Base-by-base conservation (phyloP, 2,113 vertebrate genomes). In the Phocoena sinus region DNA sequence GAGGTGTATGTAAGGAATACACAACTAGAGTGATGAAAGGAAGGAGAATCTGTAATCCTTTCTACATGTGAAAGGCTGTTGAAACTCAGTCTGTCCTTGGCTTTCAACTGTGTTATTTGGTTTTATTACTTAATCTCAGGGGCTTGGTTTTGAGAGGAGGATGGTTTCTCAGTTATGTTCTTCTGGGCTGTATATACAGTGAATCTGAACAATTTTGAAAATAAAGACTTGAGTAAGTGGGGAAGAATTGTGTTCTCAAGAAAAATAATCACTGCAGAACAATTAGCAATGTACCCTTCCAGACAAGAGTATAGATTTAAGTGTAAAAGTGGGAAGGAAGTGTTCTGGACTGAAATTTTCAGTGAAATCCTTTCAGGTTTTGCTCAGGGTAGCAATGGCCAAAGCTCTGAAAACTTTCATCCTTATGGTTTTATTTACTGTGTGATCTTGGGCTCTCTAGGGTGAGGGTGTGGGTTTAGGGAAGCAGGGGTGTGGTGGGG, bases 121-220 rank as follows among this genome's bases (percentile, higher is more conserved):
- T 68, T 97, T 94, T 70, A 71, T 90, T 94, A 62, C 44, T 76
- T 79, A 79, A 65, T 97, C 25, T 38, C 41, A 68, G n/a, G 41
- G 50, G 26, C 62, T 79, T 95, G 73, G 28, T 44, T 93, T 87
- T 76, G 58, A 86, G 50, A 74, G 62, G 63, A 25, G 47, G 13
- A n/a, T 77, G 23, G 2, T 85, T 93, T 94, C 82, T 93, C 53
- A 91, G 62, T 65, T 86, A 77, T 87, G 25, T 20, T 95, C 41
- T 92, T 94, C 76, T 71, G 76, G n/a, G 25, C n/a, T 65, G 7
- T 76, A 25, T 10, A n/a, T 76, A 28, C 18, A 67, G 31, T 76
- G 62, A 77, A 68, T 71, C 6, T 94, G 60, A 96, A 74, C 53
- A 36, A 36, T 76, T 76, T 83, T 81, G n/a, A 95, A 93, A 90